Conservation (phyloP, 1,140 invertebrate genomes). For the Geopemphigus sp. region DNA sequence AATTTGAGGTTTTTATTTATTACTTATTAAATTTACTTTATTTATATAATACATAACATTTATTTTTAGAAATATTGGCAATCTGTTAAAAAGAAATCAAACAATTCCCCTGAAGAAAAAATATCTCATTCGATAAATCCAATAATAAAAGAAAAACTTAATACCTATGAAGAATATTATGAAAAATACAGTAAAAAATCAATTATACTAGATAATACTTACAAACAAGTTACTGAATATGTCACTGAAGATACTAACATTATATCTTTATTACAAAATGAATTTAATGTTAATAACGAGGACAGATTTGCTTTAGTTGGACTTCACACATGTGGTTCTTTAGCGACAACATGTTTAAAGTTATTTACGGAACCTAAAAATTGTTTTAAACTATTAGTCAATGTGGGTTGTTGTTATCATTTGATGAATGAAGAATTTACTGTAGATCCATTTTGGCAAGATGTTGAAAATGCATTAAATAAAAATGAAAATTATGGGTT, state of each 20-base stretch:
- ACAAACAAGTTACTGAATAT: constrained; percentile 51
- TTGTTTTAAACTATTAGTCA: constrained; percentile 65
- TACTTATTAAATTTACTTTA: not conserved
- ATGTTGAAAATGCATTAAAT: constrained; percentile 49
- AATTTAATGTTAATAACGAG: constrained; percentile 55
- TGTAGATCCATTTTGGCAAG: constrained; percentile 52
- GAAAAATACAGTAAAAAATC: constrained; percentile 50
- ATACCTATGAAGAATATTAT: constrained; percentile 48
- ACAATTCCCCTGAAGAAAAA: not conserved
- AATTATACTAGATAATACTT: constrained; percentile 36
- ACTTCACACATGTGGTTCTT: constrained; percentile 85
- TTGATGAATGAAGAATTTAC: constrained; percentile 69
- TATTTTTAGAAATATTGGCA: constrained; percentile 50
- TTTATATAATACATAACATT: not conserved
- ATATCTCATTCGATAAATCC: not conserved
- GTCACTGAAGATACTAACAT: constrained; percentile 58
- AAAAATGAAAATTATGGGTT: constrained; percentile 59
- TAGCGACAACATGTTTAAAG: constrained; percentile 71
- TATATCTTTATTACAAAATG: constrained; percentile 56
- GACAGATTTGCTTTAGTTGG: constrained; percentile 58
- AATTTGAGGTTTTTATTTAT: constrained; percentile 58
- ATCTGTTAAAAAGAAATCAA: constrained; percentile 21
- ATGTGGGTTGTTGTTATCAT: constrained; percentile 89
- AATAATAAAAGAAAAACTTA: constrained; percentile 41
- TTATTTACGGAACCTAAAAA: constrained; percentile 65